phyloP scores from a whole-genome alignment of 2,797 vertebrate species.

The Huso huso region DNA sequence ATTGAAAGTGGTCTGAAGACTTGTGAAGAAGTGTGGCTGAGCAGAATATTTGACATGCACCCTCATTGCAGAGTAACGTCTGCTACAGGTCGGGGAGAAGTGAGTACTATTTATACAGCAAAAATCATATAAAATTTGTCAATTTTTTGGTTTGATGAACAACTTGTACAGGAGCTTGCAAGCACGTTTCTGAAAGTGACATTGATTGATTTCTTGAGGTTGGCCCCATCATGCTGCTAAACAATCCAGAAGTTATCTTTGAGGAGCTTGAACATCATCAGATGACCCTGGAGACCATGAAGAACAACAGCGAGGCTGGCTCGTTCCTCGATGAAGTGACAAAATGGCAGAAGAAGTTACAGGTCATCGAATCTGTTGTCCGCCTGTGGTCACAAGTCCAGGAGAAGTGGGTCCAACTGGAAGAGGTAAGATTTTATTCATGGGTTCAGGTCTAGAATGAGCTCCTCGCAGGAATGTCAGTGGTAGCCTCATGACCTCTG shows the following conservation, averaged over 20 bases:
- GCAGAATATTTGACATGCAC: constrained; percentile 17
- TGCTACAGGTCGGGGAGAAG: constrained; percentile 16
- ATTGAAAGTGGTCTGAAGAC: constrained; percentile 23
- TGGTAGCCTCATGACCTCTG: too few relatives aligned
- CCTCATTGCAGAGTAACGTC: constrained; percentile 16
- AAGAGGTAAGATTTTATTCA: constrained; percentile 15
- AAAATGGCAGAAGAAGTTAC: constrained; percentile 27
- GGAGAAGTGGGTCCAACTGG: constrained; percentile 19
- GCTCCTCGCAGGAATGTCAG: too few relatives aligned
- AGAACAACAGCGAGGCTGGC: constrained; percentile 22
- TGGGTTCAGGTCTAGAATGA: too few relatives aligned
- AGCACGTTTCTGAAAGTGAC: background rate
- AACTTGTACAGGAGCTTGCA: constrained; percentile 23
- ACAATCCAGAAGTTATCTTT: constrained; percentile 18
- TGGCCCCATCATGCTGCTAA: constrained; percentile 20
- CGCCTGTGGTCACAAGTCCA: constrained; percentile 13
- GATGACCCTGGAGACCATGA: constrained; percentile 17
- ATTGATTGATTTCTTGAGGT: background rate
- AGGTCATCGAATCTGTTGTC: constrained; percentile 13
- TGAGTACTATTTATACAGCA: background rate
- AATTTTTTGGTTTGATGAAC: background rate
- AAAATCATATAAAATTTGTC: background rate
- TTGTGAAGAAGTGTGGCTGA: constrained; percentile 20
- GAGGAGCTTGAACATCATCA: constrained; percentile 28
- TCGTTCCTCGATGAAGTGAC: constrained; percentile 21